These are phyloP conservation scores for Glaucomys volans DNA, from an alignment of 2,113 vertebrate genomes.

Conservation along the genomic window DNA sequence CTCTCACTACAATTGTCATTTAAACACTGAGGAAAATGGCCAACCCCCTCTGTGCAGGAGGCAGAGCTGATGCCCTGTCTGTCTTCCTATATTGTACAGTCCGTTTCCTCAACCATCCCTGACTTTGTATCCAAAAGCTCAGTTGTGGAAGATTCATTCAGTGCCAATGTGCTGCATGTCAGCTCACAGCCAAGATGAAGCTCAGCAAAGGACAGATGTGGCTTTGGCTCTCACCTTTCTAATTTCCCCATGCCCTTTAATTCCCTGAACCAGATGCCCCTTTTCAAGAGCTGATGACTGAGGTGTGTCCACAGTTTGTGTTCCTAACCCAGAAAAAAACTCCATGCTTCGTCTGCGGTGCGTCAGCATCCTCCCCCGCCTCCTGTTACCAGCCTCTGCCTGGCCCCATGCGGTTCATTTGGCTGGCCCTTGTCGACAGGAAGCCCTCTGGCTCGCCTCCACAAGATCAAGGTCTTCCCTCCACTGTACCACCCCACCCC, in stretches of 20 bases:
- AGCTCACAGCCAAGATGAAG: not conserved
- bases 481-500: not conserved
- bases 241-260: not conserved
- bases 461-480: constrained; percentile 14
- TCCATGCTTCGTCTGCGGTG: constrained; percentile 69
- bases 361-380: constrained; percentile 60
- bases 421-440: constrained; percentile 62
- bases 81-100: not conserved
- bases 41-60: not conserved
- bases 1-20: not conserved
- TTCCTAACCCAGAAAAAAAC: constrained; percentile 76
- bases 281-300: constrained; percentile 67
- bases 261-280: not conserved
- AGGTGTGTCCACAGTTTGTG: constrained; percentile 79
- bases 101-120: constrained; percentile 58
- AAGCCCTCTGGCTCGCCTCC: constrained; percentile 42
- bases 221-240: not conserved
- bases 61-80: not conserved
- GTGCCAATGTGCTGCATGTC: accelerated
- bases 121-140: constrained; percentile 74
- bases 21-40: not conserved
- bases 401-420: not conserved
- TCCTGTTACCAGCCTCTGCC: constrained; percentile 61
- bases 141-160: not conserved
- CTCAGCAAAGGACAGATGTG: not conserved